Evolutionary conservation across 2,113 vertebrate genomes (phyloP).

Genomic region (Anseranas semipalmata): DNA sequence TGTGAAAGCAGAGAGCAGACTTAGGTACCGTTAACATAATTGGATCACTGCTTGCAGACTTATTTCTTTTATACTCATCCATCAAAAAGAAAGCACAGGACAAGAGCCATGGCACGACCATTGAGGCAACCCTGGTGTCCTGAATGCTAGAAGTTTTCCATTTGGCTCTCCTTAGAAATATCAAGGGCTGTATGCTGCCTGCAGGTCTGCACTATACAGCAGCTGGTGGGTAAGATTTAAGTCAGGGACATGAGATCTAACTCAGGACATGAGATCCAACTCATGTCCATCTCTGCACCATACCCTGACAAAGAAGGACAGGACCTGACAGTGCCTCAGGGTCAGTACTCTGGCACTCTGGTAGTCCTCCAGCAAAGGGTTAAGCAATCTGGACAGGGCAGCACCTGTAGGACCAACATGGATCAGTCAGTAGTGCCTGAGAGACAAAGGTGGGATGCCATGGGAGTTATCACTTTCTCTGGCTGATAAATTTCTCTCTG

Average conservation of each 20-base stretch:
- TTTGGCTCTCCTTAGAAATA: not conserved
- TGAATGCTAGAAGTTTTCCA: not conserved
- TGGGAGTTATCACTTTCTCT: not conserved
- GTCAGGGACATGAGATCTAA: not conserved
- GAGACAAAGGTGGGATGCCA: not conserved
- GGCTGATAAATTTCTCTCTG: not conserved
- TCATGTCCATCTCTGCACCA: not conserved
- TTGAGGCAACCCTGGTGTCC: rapidly evolving
- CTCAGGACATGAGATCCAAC: not conserved
- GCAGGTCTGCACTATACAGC: not conserved
- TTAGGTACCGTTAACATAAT: rapidly evolving
- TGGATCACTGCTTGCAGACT: not conserved
- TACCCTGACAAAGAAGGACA: not conserved
- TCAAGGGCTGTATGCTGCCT: not conserved
- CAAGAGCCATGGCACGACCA: not conserved
- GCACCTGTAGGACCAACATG: not conserved
- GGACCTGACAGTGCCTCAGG: not conserved
- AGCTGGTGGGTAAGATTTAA: not conserved
- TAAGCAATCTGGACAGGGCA: not conserved
- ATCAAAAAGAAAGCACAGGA: not conserved
- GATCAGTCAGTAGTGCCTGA: not conserved
- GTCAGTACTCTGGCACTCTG: not conserved
- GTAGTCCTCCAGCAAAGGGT: not conserved
- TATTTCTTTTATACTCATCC: not conserved
- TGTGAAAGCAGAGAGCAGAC: not conserved